Base-by-base conservation (phyloP, 1,140 invertebrate genomes). In the Eubasilissa regina region DNA sequence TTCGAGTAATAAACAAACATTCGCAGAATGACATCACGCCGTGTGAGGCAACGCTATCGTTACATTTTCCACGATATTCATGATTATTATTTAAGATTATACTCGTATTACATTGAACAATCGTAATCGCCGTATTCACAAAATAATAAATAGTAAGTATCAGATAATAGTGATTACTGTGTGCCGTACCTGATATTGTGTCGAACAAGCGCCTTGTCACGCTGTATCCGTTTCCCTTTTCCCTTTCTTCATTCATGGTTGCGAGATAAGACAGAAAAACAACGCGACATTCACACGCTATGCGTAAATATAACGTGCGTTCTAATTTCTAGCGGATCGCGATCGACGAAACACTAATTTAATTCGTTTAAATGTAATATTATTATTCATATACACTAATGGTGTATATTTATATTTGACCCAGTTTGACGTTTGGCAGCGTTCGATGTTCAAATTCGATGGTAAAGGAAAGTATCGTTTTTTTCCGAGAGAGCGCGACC, bases 201-300 rank as follows among this genome's bases (percentile, higher is more conserved):
- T 80, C 58, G 72, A 82, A 80, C 58, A 76, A 80, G 19, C 75
- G 78, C 51, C 76, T 77, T 43, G 81, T 82, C 25, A 82, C 70
- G 62, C 81, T 75, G 78, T 82, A 82, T 68, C 68, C 78, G 35
- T 62, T 78, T 55, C 78, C 75, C 12, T 68, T 51, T 21, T 75
- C 77, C 81, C 44, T 76, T 55, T 75, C 70, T 12, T 56, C 44
- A 8, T 68, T 78, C 81, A 82, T 82, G 66, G 35, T 74, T 51
- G n/a, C 56, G 70, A n/a, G 56, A n/a, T 60, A 35, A 66, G 21
- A 11, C 44, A 25, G 10, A 51, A 55, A 70, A 64, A 64, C 60
- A 68, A 56, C 60, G 43, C 47, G 56, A 56, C 6, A 44, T 19
- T 74, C 44, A 74, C 70, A 56, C 48, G 70, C 66, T 15, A 56